These are phyloP conservation scores for Heliconius sara DNA, from an alignment of 2,888 invertebrate genomes.

Conservation along the genomic window DNA sequence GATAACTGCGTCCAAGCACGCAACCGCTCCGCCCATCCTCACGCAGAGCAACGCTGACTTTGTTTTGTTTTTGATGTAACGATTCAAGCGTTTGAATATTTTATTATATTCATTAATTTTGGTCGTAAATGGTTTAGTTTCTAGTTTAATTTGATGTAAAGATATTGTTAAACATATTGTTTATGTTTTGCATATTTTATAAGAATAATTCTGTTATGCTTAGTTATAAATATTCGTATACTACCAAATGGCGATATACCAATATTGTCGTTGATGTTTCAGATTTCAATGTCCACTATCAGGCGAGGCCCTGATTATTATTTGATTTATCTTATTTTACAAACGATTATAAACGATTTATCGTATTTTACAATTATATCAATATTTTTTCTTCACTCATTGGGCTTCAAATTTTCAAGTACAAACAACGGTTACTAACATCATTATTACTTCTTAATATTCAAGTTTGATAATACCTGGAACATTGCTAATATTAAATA, in stretches of 20 bases:
- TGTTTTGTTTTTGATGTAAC: conserved; percentile 47
- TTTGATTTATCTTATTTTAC: no score
- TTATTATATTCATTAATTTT: conserved; percentile 11
- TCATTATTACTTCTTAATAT: not conserved
- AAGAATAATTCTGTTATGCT: no score
- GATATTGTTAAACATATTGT: no score
- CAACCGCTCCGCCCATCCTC: conserved; percentile 81
- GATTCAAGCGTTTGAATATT: conserved; percentile 24
- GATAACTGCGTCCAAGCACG: conserved; percentile 77
- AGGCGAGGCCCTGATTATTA: no score
- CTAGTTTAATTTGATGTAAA: not conserved
- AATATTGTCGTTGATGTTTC: no score
- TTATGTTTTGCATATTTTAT: no score
- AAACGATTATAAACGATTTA: no score
- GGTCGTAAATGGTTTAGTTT: not conserved
- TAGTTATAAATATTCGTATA: no score
- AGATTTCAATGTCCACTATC: no score
- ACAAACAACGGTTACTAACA: not conserved
- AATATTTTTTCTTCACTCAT: not conserved
- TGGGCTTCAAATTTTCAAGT: not conserved
- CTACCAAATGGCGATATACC: no score
- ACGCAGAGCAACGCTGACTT: conserved; percentile 50
- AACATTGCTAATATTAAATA: not conserved
- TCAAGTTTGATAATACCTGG: not conserved
- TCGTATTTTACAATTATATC: not conserved